Base-by-base conservation (phyloP, 1,140 invertebrate species). In the Camponotus pennsylvanicus region DNA sequence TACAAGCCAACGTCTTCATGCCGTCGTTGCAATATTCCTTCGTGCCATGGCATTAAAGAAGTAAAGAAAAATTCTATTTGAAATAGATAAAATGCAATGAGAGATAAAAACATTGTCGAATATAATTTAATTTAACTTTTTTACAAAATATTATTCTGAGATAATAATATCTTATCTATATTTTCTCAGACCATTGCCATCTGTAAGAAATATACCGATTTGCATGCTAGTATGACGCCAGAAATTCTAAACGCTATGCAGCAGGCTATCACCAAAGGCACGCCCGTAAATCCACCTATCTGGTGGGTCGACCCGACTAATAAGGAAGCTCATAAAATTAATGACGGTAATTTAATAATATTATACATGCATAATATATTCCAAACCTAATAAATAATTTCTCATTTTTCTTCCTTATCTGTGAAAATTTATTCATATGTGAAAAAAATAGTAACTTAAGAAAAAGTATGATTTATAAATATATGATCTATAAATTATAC, bases 11-110 rank as follows among this genome's bases (percentile, higher is more conserved):
- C 86, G 96, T 97, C 0, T 98, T 99, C 91, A 97, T 99, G 96
- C 98, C 98, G 0, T 95, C 96, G 1, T 95, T 99, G 91, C 98
- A 99, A 94, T 98, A 98, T 93, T 98, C 98, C 2, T 97, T 97
- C 86, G 96, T 97, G 0, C 98, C 98, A 0, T 99, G 98, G 98
- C 96, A 98, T 71, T 99, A 97, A 91, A 96, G 4, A 96, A 94
- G 96, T 93, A 76, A 88, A 40, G 55, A 83, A 73, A 67, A 71
- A 71, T 77, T 40, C 13, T 55, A 77, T 42, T 11, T 3, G 45
- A 40, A 5, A 45, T 78, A 11, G 0, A 73, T 69, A 2, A 9
- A 15, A 63, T 64, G 2, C 7, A 70, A 37, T 18, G 9, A 40
- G 3, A 52, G 1, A 70, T 45, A 37, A 7, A 6, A 57, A 61